Base-by-base conservation (phyloP, 2,113 vertebrate genomes). In the Cyprinodon tularosa region DNA sequence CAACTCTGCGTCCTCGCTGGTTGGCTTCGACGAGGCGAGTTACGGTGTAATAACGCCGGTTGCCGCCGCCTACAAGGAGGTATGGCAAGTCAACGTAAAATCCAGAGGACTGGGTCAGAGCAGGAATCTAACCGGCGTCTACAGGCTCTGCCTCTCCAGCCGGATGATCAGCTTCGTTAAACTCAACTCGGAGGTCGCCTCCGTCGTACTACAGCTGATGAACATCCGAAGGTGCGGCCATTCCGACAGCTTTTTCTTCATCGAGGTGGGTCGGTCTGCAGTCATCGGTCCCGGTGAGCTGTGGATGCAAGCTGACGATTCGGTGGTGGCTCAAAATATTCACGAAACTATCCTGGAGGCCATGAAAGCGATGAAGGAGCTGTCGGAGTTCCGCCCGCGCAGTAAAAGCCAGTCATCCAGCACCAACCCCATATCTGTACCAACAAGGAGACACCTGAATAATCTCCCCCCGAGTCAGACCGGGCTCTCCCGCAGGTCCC, bases 291-390 rank as follows among this genome's bases (percentile, higher is more conserved):
- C 98, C 6, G 97, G 98, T 3, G 98, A 99, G 93, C 90, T 99
- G 22, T 99, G 98, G 98, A 99, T 99, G 98, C 98, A 99, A 86
- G 97, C 96, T 0, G 98, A 99, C 59, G 98, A 99, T 90, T 96
- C 96, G 0, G 98, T 99, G 84, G 98, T 99, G 86, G 98, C 98
- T n/a, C 98, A 99, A 78, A 98, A 96, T 88, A 99, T 99, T 82
- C 98, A 99, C 72, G 98, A 99, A 90, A 99, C 98, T 42, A 97
- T 99, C 72, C 77, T 99, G 84, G 98, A 98, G 89, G 97, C 97
- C 5, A 99, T 99, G 98, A 97, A 96, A 89, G 97, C 97, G 3
- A 96, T 99, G 93, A 98, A 98, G 91, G 98, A 99, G 94, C 94
- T 97, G 72, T 96, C 95, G 62, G 97, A 98, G 80, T 98, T 98